Evolutionary conservation across 2,797 vertebrate species (phyloP), one percentile per base, ranked within the genome.

Genomic region (Dicrostonyx torquatus): DNA sequence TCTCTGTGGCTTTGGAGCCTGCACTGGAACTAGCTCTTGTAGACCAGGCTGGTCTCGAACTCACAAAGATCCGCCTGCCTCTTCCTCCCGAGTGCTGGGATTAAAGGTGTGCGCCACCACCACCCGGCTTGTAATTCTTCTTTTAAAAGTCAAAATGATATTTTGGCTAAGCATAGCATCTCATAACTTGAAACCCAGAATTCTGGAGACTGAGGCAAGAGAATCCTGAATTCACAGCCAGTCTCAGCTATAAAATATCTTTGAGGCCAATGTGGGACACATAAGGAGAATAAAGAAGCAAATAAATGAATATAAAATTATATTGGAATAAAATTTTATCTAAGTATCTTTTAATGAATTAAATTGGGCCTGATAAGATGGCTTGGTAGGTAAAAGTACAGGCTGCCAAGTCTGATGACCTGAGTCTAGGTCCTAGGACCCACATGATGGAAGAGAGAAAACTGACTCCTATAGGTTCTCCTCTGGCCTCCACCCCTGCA

Each of bases 81-180:
- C n/a, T n/a, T n/a, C n/a, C n/a, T n/a, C n/a, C n/a, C n/a, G n/a
- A n/a, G n/a, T n/a, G n/a, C n/a, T n/a, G n/a, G n/a, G n/a, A n/a
- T n/a, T n/a, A n/a, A n/a, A n/a, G n/a, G n/a, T n/a, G n/a, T n/a
- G n/a, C n/a, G n/a, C n/a, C n/a, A n/a, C n/a, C n/a, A n/a, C n/a
- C n/a, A n/a, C n/a, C n/a, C n/a, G n/a, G n/a, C n/a, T n/a, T 78
- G 31, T 85, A 89, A 86, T 92, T 92, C 70, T 92, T 93, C 60
- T 60, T 93, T 89, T 87, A 45, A 48, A 48, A 87, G 29, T 70
- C 76, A 72, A 77, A 87, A 93, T 84, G 31, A 80, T n/a, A 6
- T 76, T 77, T 88, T 62, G 55, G 26, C 64, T 70, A 55, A 29
- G 37, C 12, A 70, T n/a, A 29, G 12, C 34, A 64, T 50, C 45